Evolutionary conservation across 1,140 invertebrate species (phyloP).

Genomic region (Zaprionus vittiger): DNA sequence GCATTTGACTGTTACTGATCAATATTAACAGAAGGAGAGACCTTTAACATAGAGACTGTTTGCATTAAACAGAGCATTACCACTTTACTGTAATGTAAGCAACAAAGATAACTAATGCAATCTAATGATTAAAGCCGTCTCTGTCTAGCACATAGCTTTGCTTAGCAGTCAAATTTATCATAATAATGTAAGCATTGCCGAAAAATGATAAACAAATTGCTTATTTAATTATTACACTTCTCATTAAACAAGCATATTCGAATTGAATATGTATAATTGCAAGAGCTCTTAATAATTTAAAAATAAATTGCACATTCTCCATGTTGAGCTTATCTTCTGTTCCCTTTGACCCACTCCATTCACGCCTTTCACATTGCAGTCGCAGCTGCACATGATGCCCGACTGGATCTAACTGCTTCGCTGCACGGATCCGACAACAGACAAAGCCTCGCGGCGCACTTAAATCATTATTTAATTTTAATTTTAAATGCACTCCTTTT

Average conservation of each 20-base stretch:
- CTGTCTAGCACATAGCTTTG: too few relatives aligned
- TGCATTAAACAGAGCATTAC: too few relatives aligned
- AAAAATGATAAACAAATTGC: not conserved
- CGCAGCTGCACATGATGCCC: slow-evolving; percentile 10
- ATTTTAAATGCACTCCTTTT: slow-evolving; percentile 72
- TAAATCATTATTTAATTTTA: slow-evolving; percentile 82
- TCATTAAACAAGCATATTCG: not conserved
- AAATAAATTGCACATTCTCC: not conserved
- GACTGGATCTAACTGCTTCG: slow-evolving; percentile 24
- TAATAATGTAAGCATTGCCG: too few relatives aligned
- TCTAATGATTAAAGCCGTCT: too few relatives aligned
- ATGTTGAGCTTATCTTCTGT: not conserved
- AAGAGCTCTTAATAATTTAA: not conserved
- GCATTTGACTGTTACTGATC: not conserved
- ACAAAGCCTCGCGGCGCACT: slow-evolving; percentile 70
- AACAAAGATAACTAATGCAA: too few relatives aligned
- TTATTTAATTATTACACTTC: not conserved
- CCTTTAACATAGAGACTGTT: not conserved
- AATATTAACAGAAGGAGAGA: not conserved
- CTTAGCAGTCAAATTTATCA: not conserved
- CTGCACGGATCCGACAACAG: slow-evolving; percentile 36
- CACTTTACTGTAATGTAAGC: too few relatives aligned
- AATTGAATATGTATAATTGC: not conserved
- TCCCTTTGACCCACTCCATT: not conserved
- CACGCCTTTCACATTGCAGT: not conserved